A percentile compares a stretch with the other conserved stretches of the same genome.
phyloP scores from a whole-genome alignment of 1,140 invertebrate species.

The Daktulosphaira vitifoliae region DNA sequence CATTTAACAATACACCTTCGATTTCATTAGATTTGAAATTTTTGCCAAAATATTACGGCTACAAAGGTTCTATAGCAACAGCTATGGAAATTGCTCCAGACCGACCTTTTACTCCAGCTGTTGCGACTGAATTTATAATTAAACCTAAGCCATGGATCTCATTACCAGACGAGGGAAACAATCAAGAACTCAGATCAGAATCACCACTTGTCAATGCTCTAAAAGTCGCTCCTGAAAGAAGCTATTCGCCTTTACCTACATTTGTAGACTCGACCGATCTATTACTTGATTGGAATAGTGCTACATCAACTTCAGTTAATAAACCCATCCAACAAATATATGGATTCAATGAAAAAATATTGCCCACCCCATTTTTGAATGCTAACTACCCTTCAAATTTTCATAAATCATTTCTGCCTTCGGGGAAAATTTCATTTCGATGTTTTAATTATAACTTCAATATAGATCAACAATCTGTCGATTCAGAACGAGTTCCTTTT shows the following conservation, averaged over 20 bases:
- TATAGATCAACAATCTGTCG: no score
- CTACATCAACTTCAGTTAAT: background rate
- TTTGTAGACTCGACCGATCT: conserved; percentile 25
- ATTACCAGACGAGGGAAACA: conserved; percentile 31
- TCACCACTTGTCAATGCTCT: conserved; percentile 57
- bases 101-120: conserved; percentile 37
- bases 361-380: no score
- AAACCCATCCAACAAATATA: no score
- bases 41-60: conserved; percentile 2
- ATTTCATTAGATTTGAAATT: background rate
- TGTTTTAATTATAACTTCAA: no score
- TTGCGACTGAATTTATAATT: conserved; percentile 24
- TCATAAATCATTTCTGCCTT: no score
- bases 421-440: no score
- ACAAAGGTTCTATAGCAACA: conserved; percentile 33
- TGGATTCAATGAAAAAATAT: no score
- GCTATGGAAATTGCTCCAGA: conserved; percentile 38
- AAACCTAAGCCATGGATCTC: conserved; percentile 35
- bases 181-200: conserved; percentile 6
- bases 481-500: no score
- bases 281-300: background rate
- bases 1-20: background rate
- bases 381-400: no score
- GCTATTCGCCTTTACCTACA: conserved; percentile 46
- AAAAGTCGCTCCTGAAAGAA: conserved; percentile 56